Base-by-base conservation (phyloP, 2,797 vertebrate genomes). In the Peromyscus melanophrys region DNA sequence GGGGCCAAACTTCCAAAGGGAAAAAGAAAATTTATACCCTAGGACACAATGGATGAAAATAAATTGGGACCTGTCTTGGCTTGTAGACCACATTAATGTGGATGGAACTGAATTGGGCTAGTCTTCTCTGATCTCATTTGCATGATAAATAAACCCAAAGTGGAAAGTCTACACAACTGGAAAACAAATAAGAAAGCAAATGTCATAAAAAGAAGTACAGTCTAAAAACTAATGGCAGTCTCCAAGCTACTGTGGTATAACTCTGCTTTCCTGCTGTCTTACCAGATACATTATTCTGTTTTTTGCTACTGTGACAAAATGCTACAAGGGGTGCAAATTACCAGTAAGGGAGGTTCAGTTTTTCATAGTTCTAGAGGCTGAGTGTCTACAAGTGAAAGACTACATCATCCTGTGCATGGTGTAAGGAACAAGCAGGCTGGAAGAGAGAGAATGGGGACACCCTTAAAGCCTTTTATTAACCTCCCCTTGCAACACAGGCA, bases 71-170 rank as follows among this genome's bases (percentile, higher is more conserved):
- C 5, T 65, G 16, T 63, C 37, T 93, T 52, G 65, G 23, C 87
- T 84, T 65, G 69, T 21, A 71, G 63, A 91, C 17, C 3, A 59
- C n/a, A 46, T 76, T 86, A 89, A 73, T 77, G 19, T 89, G 19
- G 1, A 78, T 84, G 13, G 67, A 92, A 83, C 23, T 11, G 1
- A 37, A 78, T 82, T 46, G 2, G 40, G 17, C 2, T 1, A n/a
- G 67, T 80, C 43, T 92, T 93, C 55, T 55, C 34, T 46, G 57
- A 43, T 12, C 3, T 73, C 75, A 76, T 1, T 78, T 78, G 67
- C 0, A 29, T n/a, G 82, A 88, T 23, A 94, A 93, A 9, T 25
- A 92, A 91, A 89, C 63, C 83, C 37, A 92, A 94, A 89, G 65
- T 69, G 16, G 23, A 90, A 90, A 63, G 19, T 61, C 5, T 43